A percentile compares a stretch with the other conserved stretches of the same genome.
phyloP scores from a whole-genome alignment of 2,888 invertebrate species.

The Drosophila acutilabella region DNA sequence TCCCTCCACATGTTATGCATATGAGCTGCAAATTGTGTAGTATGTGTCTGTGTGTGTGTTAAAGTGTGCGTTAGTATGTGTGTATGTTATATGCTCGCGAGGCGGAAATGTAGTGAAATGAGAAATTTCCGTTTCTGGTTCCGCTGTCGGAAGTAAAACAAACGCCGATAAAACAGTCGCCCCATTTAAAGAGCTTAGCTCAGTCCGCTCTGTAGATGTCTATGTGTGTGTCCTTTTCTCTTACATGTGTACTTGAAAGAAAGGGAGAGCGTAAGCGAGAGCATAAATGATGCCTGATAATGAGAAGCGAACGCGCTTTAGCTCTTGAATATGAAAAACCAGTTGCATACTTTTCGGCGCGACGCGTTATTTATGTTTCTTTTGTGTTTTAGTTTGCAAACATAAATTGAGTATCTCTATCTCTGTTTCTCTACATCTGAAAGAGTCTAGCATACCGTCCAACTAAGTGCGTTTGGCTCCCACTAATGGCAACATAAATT shows the following conservation, averaged over 20 bases:
- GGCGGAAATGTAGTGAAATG: conserved; percentile 78
- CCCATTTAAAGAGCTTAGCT: conserved; percentile 38
- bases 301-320: conserved; percentile 44
- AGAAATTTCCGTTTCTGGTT: conserved; percentile 81
- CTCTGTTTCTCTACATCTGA: not conserved
- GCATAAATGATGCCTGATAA: conserved; percentile 70
- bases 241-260: not conserved
- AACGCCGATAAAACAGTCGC: conserved; percentile 73
- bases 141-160: conserved; percentile 79
- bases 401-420: conserved; percentile 55
- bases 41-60: conserved; percentile 16
- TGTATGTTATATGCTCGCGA: conserved; percentile 29
- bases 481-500: conserved; percentile 74
- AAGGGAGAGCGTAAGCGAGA: conserved; percentile 21
- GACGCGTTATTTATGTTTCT: conserved; percentile 61
- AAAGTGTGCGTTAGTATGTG: conserved; percentile 21
- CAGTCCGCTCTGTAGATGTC: not conserved
- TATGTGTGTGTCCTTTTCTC: not conserved
- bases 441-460: conserved; percentile 14
- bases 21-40: conserved; percentile 54
- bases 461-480: conserved; percentile 60
- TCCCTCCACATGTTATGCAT: conserved; percentile 60
- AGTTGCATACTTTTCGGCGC: conserved; percentile 67
- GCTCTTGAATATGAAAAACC: conserved; percentile 60
- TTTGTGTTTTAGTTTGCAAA: conserved; percentile 45